phyloP scores from a whole-genome alignment of 2,113 vertebrate genomes.

The Gambusia affinis region DNA sequence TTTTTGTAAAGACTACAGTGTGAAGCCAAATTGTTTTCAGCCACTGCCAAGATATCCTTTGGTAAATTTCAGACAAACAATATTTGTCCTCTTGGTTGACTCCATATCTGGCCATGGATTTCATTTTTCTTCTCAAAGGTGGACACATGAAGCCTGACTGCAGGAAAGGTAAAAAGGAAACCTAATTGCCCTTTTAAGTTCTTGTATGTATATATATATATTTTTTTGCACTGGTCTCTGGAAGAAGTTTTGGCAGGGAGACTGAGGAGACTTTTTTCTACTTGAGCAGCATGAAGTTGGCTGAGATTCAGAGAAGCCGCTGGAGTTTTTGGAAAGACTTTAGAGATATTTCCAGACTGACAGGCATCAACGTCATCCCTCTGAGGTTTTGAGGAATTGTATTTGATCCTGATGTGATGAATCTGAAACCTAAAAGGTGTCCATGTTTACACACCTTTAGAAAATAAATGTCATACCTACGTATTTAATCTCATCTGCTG shows the following conservation, averaged over 20 bases:
- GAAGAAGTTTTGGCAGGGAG: slow-evolving; percentile 45
- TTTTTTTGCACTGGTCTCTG: slow-evolving; percentile 33
- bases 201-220: neutral
- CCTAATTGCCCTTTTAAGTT: slow-evolving; percentile 27
- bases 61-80: slow-evolving; percentile 17
- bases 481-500: neutral
- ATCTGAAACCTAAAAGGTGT: slow-evolving; percentile 28
- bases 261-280: slow-evolving; percentile 33
- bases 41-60: slow-evolving; percentile 29
- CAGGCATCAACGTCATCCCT: slow-evolving; percentile 56
- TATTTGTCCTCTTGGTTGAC: slow-evolving; percentile 33
- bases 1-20: neutral
- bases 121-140: slow-evolving; percentile 37
- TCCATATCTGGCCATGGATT: slow-evolving; percentile 35
- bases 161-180: slow-evolving; percentile 37
- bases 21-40: slow-evolving; percentile 37
- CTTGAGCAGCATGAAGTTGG: slow-evolving; percentile 43
- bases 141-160: slow-evolving; percentile 23
- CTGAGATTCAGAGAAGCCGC: slow-evolving; percentile 41
- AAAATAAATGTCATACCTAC: neutral
- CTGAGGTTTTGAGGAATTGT: slow-evolving; percentile 32
- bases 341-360: slow-evolving; percentile 65
- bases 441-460: neutral
- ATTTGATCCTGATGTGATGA: slow-evolving; percentile 39
- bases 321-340: slow-evolving; percentile 49